Conservation (phyloP, 2,888 invertebrate species). For the Eupithecia inturbata region DNA sequence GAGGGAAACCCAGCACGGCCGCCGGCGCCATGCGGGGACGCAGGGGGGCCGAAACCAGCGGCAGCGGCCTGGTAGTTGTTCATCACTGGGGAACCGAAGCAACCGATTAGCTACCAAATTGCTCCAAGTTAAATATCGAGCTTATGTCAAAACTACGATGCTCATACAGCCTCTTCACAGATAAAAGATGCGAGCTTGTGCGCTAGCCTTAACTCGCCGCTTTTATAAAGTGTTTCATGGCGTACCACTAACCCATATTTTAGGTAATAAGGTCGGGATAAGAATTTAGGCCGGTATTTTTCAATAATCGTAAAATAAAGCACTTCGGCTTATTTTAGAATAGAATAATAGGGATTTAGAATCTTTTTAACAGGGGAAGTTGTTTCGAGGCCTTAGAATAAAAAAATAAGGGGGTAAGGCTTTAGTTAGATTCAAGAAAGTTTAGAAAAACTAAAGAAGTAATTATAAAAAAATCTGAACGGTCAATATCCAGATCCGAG, state of each 20-base stretch:
- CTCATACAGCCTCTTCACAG: not conserved
- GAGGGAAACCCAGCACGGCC: conserved; percentile 93
- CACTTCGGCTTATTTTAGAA: conserved; percentile 3
- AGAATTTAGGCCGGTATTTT: conserved; percentile 14
- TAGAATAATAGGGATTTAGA: not conserved
- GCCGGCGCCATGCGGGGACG: conserved; percentile 91
- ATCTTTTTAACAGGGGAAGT: not conserved
- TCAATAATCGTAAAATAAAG: not conserved
- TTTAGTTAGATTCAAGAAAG: not conserved
- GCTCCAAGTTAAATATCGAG: not conserved
- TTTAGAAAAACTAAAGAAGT: not conserved
- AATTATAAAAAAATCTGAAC: not conserved
- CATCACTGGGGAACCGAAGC: conserved; percentile 89
- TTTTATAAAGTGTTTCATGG: conserved; percentile 3
- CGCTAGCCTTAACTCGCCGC: not conserved
- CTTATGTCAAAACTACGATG: not conserved
- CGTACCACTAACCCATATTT: conserved; percentile 17
- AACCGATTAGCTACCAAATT: not conserved
- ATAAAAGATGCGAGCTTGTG: not conserved
- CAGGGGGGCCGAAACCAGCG: conserved; percentile 91
- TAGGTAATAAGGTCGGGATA: conserved; percentile 1
- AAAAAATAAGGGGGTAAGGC: too few species aligned
- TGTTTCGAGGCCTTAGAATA: not conserved
- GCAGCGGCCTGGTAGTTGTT: conserved; percentile 96
- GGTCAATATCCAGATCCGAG: not conserved